Percentiles rank a stretch among this genome's conserved stretches.
Conservation (phyloP, 2,797 vertebrate species). For the Bufotes viridis region DNA sequence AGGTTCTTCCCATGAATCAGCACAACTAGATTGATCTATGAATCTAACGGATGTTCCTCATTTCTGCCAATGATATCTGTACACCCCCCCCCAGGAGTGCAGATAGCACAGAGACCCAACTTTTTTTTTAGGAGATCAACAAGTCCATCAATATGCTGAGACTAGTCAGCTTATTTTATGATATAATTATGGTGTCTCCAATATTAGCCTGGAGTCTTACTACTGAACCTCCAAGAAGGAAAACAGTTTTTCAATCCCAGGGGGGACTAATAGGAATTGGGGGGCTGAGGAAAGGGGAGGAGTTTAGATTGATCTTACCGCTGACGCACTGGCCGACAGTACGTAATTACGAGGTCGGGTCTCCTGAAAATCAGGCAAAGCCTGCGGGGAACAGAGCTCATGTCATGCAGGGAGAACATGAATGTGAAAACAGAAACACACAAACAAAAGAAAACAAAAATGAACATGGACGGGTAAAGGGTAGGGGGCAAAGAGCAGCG, state of each 20-base stretch:
- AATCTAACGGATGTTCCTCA: neutral
- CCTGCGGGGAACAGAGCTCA: conserved; percentile 79
- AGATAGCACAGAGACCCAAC: neutral
- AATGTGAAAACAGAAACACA: conserved; percentile 37
- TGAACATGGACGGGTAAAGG: conserved; percentile 2
- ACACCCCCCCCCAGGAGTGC: neutral
- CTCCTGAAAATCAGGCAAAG: conserved; percentile 94
- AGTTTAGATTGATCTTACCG: conserved; percentile 81
- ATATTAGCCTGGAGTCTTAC: neutral
- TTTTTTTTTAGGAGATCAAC: neutral
- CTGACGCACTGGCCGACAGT: conserved; percentile 94
- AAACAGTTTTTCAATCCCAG: neutral
- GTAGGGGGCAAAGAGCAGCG: conserved; percentile 20
- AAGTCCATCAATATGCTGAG: neutral
- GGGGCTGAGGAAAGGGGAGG: neutral
- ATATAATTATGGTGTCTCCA: neutral
- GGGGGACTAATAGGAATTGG: neutral
- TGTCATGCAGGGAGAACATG: conserved; percentile 46
- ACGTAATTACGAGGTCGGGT: conserved; percentile 97
- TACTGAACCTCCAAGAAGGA: neutral
- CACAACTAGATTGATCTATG: neutral
- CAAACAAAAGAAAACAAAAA: conserved; percentile 29
- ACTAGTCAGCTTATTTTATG: too few relatives aligned
- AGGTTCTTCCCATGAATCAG: neutral
- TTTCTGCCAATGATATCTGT: neutral